Base-by-base conservation (phyloP, 2,113 vertebrate genomes). In the Paralichthys olivaceus region DNA sequence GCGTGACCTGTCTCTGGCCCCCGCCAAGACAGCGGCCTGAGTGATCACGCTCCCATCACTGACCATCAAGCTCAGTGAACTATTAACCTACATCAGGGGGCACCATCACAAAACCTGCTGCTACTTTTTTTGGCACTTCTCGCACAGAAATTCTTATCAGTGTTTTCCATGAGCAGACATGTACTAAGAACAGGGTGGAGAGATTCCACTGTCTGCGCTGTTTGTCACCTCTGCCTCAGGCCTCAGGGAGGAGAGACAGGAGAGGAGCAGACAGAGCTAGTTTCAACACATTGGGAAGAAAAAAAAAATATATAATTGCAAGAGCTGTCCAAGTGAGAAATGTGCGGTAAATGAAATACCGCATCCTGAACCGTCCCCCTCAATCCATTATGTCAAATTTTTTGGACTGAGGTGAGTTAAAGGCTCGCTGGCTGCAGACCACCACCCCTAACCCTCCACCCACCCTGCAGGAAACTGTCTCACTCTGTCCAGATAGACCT, bases 251-350 rank as follows among this genome's bases (percentile, higher is more conserved):
- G 65, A 68, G 71, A 90, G 85, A 77, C 68, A 80, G 72, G 45
- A 72, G 72, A 40, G 73, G 43, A n/a, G 74, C 80, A 85, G 87
- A 87, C 75, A 60, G 80, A 84, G 83, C 83, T 72, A 87, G 89
- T 93, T 90, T 88, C 69, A 87, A 92, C 88, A 93, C 82, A 92
- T 80, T 43, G 28, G 67, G 45, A n/a, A 28, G 12, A 47, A 40
- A 58, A 67, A 65, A 67, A 65, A 62, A 54, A 49, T 20, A 49
- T 49, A 53, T 73, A 70, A 81, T 76, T 59, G 73, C 86, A 71
- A 71, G 74, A 89, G 79, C 86, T 92, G 93, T 94, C 89, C 72
- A 81, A 84, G 79, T 90, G 91, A 90, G 86, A 83, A 87, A 91
- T 91, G 90, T 25, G 56, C 81, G 61, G 64, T 64, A 70, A 79